Evolutionary conservation across 2,113 vertebrate species (phyloP).

Genomic region (Pteronura brasiliensis): DNA sequence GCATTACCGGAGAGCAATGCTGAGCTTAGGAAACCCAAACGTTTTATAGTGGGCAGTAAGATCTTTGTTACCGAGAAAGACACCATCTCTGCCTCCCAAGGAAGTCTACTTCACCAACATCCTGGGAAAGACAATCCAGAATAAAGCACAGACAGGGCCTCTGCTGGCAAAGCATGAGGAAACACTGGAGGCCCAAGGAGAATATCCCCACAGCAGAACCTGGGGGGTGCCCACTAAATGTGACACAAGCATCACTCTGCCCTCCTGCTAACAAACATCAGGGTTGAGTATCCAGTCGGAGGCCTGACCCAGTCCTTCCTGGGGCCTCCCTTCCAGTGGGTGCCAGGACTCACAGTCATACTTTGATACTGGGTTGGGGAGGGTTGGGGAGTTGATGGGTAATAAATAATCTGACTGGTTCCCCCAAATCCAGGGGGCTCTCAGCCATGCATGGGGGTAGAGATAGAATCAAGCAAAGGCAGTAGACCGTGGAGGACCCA

Average conservation of each 20-base stretch:
- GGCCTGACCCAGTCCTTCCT: neutral
- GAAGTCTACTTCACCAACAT: no score
- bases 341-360: neutral
- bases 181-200: neutral
- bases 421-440: neutral
- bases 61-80: neutral
- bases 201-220: neutral
- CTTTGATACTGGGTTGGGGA: neutral
- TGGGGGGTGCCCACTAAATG: no score
- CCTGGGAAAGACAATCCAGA: neutral
- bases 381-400: neutral
- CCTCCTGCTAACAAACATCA: neutral
- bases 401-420: neutral
- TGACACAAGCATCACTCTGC: neutral
- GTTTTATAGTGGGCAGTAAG: neutral
- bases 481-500: neutral
- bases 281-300: neutral
- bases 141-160: neutral
- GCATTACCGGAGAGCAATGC: neutral
- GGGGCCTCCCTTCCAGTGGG: neutral
- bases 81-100: neutral
- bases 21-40: neutral
- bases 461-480: neutral
- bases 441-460: neutral
- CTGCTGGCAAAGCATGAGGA: neutral